A percentile compares a stretch with the other conserved stretches of the same genome.
Evolutionary conservation across 1,140 invertebrate genomes (phyloP).

Genomic region (Drosophila jambulina): DNA sequence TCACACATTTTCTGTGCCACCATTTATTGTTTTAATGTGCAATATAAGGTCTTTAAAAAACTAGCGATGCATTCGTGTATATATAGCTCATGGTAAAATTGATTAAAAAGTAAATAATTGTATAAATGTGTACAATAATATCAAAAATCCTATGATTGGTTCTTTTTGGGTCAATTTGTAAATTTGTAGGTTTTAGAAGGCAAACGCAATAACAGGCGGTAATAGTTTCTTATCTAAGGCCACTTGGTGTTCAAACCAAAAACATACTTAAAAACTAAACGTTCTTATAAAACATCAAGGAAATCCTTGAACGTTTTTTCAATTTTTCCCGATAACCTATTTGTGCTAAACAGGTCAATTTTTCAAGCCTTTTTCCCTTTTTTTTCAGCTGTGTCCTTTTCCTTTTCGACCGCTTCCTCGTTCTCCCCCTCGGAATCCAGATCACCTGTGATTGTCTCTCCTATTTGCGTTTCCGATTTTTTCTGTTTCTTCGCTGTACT

Average conservation of each 20-base stretch:
- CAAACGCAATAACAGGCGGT: constrained; percentile 17
- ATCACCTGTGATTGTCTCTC: constrained; percentile 1
- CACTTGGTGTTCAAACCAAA: constrained; percentile 72
- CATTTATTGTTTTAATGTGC: constrained; percentile 14
- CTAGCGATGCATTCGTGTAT: constrained; percentile 17
- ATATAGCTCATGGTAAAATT: constrained; percentile 18
- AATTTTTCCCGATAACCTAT: background rate
- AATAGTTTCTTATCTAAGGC: constrained; percentile 53
- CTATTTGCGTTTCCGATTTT: background rate
- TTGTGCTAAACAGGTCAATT: background rate
- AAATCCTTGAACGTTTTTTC: background rate
- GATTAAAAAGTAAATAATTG: constrained; percentile 13
- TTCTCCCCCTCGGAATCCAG: background rate
- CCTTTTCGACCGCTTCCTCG: background rate
- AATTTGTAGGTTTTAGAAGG: background rate
- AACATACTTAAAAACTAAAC: constrained; percentile 24
- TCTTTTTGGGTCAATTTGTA: constrained; percentile 1
- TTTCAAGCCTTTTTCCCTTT: background rate
- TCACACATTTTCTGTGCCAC: background rate
- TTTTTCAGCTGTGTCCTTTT: background rate
- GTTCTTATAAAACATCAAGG: background rate
- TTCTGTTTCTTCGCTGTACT: background rate
- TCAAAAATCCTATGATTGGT: constrained; percentile 25
- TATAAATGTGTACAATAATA: constrained; percentile 36
- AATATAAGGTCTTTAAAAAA: constrained; percentile 42